Base-by-base conservation (phyloP, 2,797 vertebrate genomes). In the Denticeps clupeoides region DNA sequence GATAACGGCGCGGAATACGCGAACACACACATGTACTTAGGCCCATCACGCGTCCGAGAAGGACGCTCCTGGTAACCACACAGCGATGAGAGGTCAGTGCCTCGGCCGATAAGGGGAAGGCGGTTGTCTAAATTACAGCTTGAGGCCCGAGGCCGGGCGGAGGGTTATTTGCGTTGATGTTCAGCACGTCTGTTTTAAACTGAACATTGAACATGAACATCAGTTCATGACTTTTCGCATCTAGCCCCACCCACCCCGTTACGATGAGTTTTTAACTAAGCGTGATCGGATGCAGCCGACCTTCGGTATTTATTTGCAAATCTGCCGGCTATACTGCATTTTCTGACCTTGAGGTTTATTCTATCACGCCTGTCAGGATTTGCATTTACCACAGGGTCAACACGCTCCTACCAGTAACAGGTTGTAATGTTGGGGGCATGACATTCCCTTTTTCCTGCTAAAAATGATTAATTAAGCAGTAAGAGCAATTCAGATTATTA, bases 81-180 rank as follows among this genome's bases (percentile, higher is more conserved):
- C 44, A 45, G 64, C 55, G 37, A 60, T 22, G 55, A 71, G 78
- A 81, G 78, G 79, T 82, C 77, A 78, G 58, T 1, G 18, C 67
- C 62, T 56, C 55, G 40, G 67, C 11, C 28, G 60, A 72, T 70
- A 75, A 75, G 65, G 52, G 73, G 64, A 31, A 73, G 64, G 59
- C 53, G 48, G n/a, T 59, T 55, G 42, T 59, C 47, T 61, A 51
- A 62, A 57, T 75, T 70, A 69, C 64, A 59, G 60, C 60, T n/a
- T n/a, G n/a, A 47, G 65, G 59, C 63, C 59, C 53, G 26, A 12
- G 45, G 4, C n/a, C n/a, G n/a, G n/a, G n/a, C n/a, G n/a, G n/a
- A n/a, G n/a, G n/a, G n/a, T n/a, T n/a, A 57, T 55, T 70, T 71
- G 69, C 59, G 67, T 70, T 62, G 45, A 57, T n/a, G n/a, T n/a